Evolutionary conservation across 2,113 vertebrate species (phyloP), one percentile per base, ranked within the genome.

Genomic region (Suncus etruscus): DNA sequence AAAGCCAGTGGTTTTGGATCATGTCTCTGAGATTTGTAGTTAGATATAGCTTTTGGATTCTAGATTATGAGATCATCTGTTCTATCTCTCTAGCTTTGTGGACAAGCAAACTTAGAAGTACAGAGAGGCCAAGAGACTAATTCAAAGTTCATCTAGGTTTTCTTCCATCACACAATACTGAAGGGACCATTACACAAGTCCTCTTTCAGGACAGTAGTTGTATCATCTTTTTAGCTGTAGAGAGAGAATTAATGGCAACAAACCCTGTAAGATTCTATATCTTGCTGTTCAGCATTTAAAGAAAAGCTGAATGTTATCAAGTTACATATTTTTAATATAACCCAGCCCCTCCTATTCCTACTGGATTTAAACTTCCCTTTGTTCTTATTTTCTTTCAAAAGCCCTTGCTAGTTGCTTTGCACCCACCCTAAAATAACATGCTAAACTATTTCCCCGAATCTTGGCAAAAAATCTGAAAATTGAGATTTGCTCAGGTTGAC

Each of bases 341-440:
- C 9, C 5, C 73, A n/a, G 1, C 31, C 8, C 18, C 68, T 89
- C 48, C 61, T 74, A 1, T 25, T 65, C 20, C 81, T 68, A 15
- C 65, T 70, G 22, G 69, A 15, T 65, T 58, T 66, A 69, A 91
- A 79, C 45, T 45, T 61, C 74, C 7, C 22, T 76, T 65, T 76
- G 12, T 63, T 65, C 29, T 83, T 29, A 0, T 72, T 95, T 88
- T 29, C 70, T 95, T 91, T 72, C 73, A 81, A 85, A 48, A 83
- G 10, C 20, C 27, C 1, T 32, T 78, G 31, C 68, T 85, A 51
- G 32, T 27, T 18, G 51, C 61, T 77, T 58, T 48, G 58, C 11
- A 68, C 48, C 31, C 29, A 65, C 50, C 66, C 66, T n/a, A n/a
- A 80, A n/a, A 90, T 25, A 25, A 72, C 68, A 22, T 0, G 0